Base-by-base conservation (phyloP, 1,140 invertebrate genomes). In the Octopus bimaculoides region DNA sequence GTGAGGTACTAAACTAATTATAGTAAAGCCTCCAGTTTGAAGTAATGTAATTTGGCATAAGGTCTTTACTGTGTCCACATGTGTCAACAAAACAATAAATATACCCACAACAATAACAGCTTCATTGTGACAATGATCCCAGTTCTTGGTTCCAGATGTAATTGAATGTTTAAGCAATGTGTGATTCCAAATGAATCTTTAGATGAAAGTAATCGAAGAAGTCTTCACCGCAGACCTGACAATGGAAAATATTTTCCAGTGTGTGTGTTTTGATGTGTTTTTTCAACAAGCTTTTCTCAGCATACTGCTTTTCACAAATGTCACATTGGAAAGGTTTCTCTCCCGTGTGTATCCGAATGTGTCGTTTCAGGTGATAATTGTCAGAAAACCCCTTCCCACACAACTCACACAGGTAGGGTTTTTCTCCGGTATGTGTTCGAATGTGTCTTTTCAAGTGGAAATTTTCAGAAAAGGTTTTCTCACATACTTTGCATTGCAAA, bases 371-470 rank as follows among this genome's bases (percentile, higher is more conserved):
- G 54, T 79, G 66, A 56, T 54, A 56, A 41, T 76, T 77, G 17
- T 77, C 56, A 52, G 75, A 66, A 61, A 81, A 81, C 14, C 61
- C 54, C 17, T 74, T 26, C 12, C 93, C 91, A 86, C 96, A 97
- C 80, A 95, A 92, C 0, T 92, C 90, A 86, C 96, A 97, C 87
- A 93, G 92, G 90, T 94, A 94, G 0, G 95, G 95, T 83, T 94
- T 94, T 79, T 93, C 92, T 79, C 95, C 95, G 0, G 96, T 98
- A 88, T 99, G 96, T 12, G 94, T 94, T 87, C 95, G 93, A 85
- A 95, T 92, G 92, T 88, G 95, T 17, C 87, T 78, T n/a, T 81
- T 79, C 5, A 89, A 82, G 80, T 88, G 87, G 3, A 85, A 87
- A 74, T 84, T 84, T 26, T 86, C 85, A 4, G 83, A 80, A n/a